Conservation (phyloP, 2,113 vertebrate species). For the Urocolius indicus region DNA sequence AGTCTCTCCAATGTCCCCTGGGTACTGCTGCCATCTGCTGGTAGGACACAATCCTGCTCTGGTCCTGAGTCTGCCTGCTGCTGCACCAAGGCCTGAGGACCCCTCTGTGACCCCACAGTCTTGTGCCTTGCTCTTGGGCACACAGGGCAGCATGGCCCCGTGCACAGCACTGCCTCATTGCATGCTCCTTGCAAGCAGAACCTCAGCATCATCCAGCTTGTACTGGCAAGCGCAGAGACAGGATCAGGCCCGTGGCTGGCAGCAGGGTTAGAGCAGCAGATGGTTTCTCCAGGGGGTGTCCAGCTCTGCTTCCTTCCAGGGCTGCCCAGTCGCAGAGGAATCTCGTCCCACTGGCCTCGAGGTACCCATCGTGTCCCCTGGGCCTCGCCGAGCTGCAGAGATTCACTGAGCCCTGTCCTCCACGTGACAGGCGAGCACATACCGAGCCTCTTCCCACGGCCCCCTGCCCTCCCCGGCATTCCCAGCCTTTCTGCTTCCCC, state of each 20-base stretch:
- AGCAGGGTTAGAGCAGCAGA: fast-evolving
- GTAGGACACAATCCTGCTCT: background rate
- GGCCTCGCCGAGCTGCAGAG: fast-evolving
- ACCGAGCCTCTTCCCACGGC: background rate
- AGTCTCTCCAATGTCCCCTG: background rate
- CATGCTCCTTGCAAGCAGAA: fast-evolving
- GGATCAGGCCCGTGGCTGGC: background rate
- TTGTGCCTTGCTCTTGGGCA: background rate
- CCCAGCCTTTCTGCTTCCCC: background rate
- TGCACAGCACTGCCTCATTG: fast-evolving
- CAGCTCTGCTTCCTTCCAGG: background rate
- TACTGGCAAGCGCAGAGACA: background rate
- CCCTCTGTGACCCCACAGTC: background rate
- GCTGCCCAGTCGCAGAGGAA: background rate
- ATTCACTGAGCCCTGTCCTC: background rate
- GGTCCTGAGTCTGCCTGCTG: background rate
- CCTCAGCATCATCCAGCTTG: fast-evolving
- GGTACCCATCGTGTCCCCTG: background rate
- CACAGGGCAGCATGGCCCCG: background rate
- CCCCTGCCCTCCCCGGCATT: background rate
- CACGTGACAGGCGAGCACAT: background rate
- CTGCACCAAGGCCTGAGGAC: background rate
- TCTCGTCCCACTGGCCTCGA: fast-evolving
- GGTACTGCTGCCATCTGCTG: constrained; percentile 62
- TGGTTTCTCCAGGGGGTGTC: background rate